Conservation (phyloP, 2,113 vertebrate species). For the Parus major region DNA sequence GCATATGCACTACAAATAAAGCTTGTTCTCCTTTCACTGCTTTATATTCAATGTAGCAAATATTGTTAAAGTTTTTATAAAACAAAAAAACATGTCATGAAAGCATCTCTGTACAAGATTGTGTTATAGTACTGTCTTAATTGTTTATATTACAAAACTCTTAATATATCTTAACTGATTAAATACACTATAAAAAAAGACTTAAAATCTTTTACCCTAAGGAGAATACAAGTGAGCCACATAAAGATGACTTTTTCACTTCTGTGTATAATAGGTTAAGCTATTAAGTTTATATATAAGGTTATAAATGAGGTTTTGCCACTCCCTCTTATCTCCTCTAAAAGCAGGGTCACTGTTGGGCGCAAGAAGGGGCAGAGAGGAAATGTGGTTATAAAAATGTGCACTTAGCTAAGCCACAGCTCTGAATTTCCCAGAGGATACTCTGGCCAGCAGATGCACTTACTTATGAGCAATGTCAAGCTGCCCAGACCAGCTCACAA, state of each 20-base stretch:
- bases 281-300: no score
- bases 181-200: neutral
- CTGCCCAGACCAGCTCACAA: neutral
- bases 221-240: neutral
- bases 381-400: neutral
- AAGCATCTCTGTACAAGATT: neutral
- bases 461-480: rapidly evolving
- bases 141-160: neutral
- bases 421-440: neutral
- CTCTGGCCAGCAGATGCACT: neutral
- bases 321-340: neutral
- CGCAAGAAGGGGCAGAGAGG: neutral
- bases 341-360: neutral
- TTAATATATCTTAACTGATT: neutral
- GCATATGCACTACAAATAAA: rapidly evolving
- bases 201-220: neutral
- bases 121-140: neutral
- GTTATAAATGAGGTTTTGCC: neutral
- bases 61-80: neutral
- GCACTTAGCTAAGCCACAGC: neutral
- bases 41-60: neutral
- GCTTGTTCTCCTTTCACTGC: neutral
- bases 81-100: neutral
- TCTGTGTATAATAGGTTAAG: neutral
- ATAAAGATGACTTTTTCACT: neutral